Evolutionary conservation across 2,113 vertebrate genomes (phyloP), one percentile per base, ranked within the genome.

Genomic region (Etheostoma cragini): DNA sequence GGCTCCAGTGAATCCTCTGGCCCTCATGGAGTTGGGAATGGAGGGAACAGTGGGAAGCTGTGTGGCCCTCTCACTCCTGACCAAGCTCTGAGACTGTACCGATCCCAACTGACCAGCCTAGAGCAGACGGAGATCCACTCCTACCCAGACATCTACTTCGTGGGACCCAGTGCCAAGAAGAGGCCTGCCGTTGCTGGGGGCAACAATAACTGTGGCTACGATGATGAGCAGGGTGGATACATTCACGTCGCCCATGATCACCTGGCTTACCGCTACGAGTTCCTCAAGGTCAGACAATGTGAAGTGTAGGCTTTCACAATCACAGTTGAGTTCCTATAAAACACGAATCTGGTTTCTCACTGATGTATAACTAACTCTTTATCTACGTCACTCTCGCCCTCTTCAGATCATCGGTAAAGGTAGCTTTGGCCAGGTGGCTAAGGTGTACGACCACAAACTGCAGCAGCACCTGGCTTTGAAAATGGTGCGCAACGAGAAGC

Each of bases 401-500:
- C 92, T 96, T 73, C 96, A 99, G 93, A 96, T 99, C 62, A 99
- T 99, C 0, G 98, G 98, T 74, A 99, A 99, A 87, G 98, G 98
- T 33, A 99, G 98, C 84, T 99, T 99, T 56, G 98, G 98, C 12
- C 98, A 99, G 81, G 98, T 99, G 42, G 97, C 98, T 3, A 98
- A 98, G 85, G 98, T 98, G 16, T 99, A 99, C 0, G 98, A 99
- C 84, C 98, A 99, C 90, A 99, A 98, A 85, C 93, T 96, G 42
- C 97, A 97, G 78, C 97, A 98, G 62, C 98, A 99, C 62, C 94
- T 99, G 72, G 98, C 98, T 66, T 92, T 99, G 17, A 99, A 99
- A 91, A 97, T 99, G 96, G 98, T 99, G 54, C 97, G 98, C 58
- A 99, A 99, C 0, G 98, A 99, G 72, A 99, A 99, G 93, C 96